Evolutionary conservation across 2,888 invertebrate genomes (phyloP).

Genomic region (Netelia virgata): DNA sequence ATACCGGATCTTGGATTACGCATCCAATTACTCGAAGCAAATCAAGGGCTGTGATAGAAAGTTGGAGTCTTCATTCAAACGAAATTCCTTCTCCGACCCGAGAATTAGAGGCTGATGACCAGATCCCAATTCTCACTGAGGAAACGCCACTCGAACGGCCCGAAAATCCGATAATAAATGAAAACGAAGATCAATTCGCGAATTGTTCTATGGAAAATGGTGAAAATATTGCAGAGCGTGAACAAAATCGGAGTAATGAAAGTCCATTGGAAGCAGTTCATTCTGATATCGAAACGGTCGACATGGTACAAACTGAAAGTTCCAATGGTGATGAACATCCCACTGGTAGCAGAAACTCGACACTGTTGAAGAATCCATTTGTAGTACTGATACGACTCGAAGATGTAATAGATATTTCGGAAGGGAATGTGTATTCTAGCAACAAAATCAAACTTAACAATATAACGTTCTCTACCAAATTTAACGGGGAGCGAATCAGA

Average conservation of each 20-base stretch:
- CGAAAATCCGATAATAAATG: background rate
- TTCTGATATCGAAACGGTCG: background rate
- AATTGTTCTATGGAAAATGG: background rate
- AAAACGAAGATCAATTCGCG: background rate
- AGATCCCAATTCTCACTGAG: background rate
- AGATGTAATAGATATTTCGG: constrained; percentile 39
- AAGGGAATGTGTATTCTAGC: background rate
- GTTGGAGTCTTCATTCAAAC: background rate
- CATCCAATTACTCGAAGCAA: constrained; percentile 27
- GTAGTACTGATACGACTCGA: constrained; percentile 65
- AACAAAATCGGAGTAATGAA: background rate
- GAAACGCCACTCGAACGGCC: background rate
- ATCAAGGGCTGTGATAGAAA: constrained; percentile 30
- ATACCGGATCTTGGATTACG: background rate
- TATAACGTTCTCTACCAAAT: background rate
- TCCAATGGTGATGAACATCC: constrained; percentile 1
- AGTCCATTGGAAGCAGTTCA: background rate
- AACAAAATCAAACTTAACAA: background rate
- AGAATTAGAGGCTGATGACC: background rate
- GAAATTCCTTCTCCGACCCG: background rate
- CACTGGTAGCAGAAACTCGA: constrained; percentile 30
- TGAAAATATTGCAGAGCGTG: background rate
- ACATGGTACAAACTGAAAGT: background rate
- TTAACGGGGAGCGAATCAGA: background rate
- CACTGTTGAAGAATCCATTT: constrained; percentile 54